Base-by-base conservation (phyloP, 1,140 invertebrate species). In the Lerema accius region DNA sequence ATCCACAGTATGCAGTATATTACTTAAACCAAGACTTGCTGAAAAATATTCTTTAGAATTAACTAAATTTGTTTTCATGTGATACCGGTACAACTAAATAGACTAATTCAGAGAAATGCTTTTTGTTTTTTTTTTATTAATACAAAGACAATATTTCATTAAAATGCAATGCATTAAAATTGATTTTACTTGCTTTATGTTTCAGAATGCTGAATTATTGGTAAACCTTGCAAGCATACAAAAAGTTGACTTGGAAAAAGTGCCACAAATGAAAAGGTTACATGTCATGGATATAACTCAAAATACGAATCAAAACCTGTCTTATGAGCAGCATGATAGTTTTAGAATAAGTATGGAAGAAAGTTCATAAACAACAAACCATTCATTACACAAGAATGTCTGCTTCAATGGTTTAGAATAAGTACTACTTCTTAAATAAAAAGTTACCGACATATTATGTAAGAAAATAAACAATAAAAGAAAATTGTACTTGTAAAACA, bases 151-250 rank as follows among this genome's bases (percentile, higher is more conserved):
- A 26, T 5, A 26, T n/a, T n/a, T n/a, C n/a, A n/a, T n/a, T n/a
- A n/a, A n/a, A n/a, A n/a, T n/a, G n/a, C n/a, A n/a, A n/a, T n/a
- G n/a, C n/a, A n/a, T n/a, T n/a, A n/a, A n/a, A n/a, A n/a, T 26
- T 26, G 35, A 35, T 16, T 40, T 42, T 13, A 51, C 49, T 46
- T 19, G 15, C 11, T 37, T 35, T 45, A 26, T 28, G 5, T 85
- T 83, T 65, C 75, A 88, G 85, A 89, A 87, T 78, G 64, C 73
- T 40, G 17, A 65, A 28, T 23, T 79, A 16, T 58, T 82, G 4
- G 65, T 65, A 17, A 75, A 60, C 15, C 55, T 89, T 32, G 79
- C 74, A 32, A 76, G 66, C 43, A 53, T 78, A 10, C 73, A 80
- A 49, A 71, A 80, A 35, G 58, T 86, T 28, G 61, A 85, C 56